These are phyloP conservation scores for Halcyon malimbica DNA, from an alignment of 2,113 vertebrate genomes.

Conservation along the genomic window DNA sequence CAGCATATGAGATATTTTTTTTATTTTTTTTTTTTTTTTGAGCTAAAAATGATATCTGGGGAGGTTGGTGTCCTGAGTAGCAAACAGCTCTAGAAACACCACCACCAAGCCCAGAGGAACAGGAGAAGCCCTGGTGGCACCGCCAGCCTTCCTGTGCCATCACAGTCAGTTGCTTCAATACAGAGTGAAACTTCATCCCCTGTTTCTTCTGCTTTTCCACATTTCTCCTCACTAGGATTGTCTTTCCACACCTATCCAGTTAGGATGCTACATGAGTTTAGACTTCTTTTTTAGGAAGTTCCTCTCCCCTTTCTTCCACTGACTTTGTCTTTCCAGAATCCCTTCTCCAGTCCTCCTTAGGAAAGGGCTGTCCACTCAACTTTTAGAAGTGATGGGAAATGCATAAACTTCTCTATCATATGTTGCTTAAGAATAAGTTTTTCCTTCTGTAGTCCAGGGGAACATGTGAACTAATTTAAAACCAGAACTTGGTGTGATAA, in stretches of 20 bases:
- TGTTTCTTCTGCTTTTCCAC: not conserved
- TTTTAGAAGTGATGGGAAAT: not conserved
- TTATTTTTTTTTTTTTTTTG: not conserved
- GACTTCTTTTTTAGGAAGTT: not conserved
- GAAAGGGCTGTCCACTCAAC: not conserved
- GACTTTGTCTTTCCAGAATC: not conserved
- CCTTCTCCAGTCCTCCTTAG: not conserved
- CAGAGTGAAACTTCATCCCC: not conserved
- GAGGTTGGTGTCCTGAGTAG: not conserved
- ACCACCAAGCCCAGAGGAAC: not conserved
- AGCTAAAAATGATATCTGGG: not conserved
- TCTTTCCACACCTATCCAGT: not conserved
- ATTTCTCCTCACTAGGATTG: fast-evolving
- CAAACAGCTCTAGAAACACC: not conserved
- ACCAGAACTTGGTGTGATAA: not conserved
- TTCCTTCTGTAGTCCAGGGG: not conserved
- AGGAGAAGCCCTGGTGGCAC: not conserved
- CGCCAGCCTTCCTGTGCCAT: not conserved
- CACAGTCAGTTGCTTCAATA: not conserved
- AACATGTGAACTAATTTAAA: slow-evolving; percentile 31
- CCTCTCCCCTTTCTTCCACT: not conserved
- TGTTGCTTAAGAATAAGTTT: not conserved
- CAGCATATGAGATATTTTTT: not conserved
- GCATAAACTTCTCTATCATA: not conserved
- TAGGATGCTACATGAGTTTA: not conserved